A percentile compares a stretch with the other conserved stretches of the same genome.
Evolutionary conservation across 2,888 invertebrate genomes (phyloP).

Genomic region (Oegoconia quadripuncta): DNA sequence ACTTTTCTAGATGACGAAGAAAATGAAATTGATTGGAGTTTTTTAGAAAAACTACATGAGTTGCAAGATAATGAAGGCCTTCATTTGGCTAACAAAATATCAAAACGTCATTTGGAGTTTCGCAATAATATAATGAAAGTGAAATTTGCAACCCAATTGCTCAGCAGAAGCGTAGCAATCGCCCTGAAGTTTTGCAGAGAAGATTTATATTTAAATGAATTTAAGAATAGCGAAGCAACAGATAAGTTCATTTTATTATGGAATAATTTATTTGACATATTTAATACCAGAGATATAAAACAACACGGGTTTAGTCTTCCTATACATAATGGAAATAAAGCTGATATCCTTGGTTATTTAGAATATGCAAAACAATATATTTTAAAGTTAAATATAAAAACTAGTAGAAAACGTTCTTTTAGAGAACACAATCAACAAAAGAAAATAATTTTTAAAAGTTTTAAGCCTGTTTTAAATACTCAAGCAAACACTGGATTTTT

Average conservation of each 20-base stretch:
- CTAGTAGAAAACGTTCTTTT: constrained; percentile 9
- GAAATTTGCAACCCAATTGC: constrained; percentile 14
- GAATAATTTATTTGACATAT: constrained; percentile 27
- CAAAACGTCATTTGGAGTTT: constrained; percentile 15
- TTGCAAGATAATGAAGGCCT: constrained; percentile 13
- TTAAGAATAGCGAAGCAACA: constrained; percentile 10
- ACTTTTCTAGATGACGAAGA: constrained; percentile 9
- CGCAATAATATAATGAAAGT: constrained; percentile 20
- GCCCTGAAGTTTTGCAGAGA: constrained; percentile 8
- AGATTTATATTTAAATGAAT: constrained; percentile 5
- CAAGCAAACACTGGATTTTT: constrained; percentile 15
- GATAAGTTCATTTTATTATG: constrained; percentile 11
- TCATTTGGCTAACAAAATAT: constrained; percentile 19
- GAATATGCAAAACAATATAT: constrained; percentile 3
- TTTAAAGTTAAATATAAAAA: constrained; percentile 8
- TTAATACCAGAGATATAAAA: constrained; percentile 16
- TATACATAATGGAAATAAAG: constrained; percentile 8
- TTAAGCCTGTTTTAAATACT: too few species aligned
- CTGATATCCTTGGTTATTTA: constrained; percentile 2
- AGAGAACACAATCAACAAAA: too few species aligned
- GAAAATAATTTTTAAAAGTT: too few species aligned
- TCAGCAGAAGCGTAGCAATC: constrained; percentile 10
- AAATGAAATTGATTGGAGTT: constrained; percentile 9
- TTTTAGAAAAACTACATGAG: constrained; percentile 6
- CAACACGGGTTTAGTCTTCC: constrained; percentile 14